Percentiles rank a stretch among this genome's conserved stretches.
These are phyloP conservation scores for Brotula barbata DNA, from an alignment of 2,797 vertebrate species.

Conservation along the genomic window DNA sequence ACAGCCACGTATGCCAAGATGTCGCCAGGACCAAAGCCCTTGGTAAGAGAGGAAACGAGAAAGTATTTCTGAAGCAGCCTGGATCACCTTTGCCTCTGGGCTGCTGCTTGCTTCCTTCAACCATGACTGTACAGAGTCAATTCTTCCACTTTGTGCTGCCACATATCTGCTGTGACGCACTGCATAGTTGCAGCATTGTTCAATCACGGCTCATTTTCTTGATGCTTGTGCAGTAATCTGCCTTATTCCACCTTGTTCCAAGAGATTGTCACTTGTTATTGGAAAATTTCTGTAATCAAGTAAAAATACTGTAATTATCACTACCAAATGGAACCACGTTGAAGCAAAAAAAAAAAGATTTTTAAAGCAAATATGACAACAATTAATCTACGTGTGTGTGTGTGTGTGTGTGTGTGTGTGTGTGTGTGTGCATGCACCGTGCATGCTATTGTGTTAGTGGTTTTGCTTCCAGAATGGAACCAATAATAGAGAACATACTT, in stretches of 20 bases:
- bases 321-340: conserved; percentile 20
- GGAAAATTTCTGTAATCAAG: conserved; percentile 56
- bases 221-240: conserved; percentile 27
- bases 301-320: conserved; percentile 5
- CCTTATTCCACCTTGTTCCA: conserved; percentile 31
- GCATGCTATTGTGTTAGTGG: conserved; percentile 14
- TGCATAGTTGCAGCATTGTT: conserved; percentile 37
- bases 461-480: conserved; percentile 24
- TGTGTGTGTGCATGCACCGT: no score
- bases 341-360: conserved; percentile 10
- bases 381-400: conserved; percentile 21
- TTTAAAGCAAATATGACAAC: conserved; percentile 28
- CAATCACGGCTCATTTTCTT: conserved; percentile 46
- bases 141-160: conserved; percentile 66
- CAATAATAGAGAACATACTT: conserved; percentile 69
- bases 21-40: conserved; percentile 33
- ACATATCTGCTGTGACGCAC: conserved; percentile 54
- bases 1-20: conserved; percentile 25
- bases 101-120: conserved; percentile 37
- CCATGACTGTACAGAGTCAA: conserved; percentile 48
- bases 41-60: conserved; percentile 42
- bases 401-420: no score
- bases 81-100: conserved; percentile 49
- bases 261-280: conserved; percentile 47
- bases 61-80: conserved; percentile 32